A percentile compares a stretch with the other conserved stretches of the same genome.
Conservation (phyloP, 2,113 vertebrate species). For the Leptobrachium ailaonicum region DNA sequence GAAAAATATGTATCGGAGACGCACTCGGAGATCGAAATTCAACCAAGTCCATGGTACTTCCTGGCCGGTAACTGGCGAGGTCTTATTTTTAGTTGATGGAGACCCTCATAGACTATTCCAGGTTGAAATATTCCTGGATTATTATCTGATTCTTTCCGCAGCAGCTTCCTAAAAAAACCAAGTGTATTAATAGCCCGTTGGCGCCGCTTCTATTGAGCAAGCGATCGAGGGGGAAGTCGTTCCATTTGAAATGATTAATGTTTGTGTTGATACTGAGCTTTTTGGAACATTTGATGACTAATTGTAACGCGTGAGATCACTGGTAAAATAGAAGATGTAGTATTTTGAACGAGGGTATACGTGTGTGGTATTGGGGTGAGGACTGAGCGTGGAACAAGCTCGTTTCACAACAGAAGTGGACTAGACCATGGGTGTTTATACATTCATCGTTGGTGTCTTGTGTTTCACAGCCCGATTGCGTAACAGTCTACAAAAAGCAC, state of each 20-base stretch:
- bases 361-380: constrained; percentile 42
- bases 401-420: neutral
- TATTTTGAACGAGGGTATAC: constrained; percentile 22
- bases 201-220: constrained; percentile 1
- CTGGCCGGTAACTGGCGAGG: neutral
- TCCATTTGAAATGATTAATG: constrained; percentile 29
- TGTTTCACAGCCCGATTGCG: neutral
- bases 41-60: neutral
- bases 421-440: neutral
- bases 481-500: too few species aligned
- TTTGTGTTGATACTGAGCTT: constrained; percentile 24
- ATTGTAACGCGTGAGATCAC: constrained; percentile 40
- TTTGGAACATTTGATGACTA: constrained; percentile 33
- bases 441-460: neutral
- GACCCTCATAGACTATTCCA: constrained; percentile 20
- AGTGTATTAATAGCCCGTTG: constrained; percentile 26
- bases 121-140: constrained; percentile 29
- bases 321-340: constrained; percentile 25
- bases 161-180: constrained; percentile 34
- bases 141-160: constrained; percentile 29
- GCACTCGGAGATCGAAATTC: neutral
- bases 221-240: constrained; percentile 24
- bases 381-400: constrained; percentile 48
- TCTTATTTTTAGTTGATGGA: constrained; percentile 21
- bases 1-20: neutral